Conservation (phyloP, 2,113 vertebrate species). For the Microcebus griseorufus region DNA sequence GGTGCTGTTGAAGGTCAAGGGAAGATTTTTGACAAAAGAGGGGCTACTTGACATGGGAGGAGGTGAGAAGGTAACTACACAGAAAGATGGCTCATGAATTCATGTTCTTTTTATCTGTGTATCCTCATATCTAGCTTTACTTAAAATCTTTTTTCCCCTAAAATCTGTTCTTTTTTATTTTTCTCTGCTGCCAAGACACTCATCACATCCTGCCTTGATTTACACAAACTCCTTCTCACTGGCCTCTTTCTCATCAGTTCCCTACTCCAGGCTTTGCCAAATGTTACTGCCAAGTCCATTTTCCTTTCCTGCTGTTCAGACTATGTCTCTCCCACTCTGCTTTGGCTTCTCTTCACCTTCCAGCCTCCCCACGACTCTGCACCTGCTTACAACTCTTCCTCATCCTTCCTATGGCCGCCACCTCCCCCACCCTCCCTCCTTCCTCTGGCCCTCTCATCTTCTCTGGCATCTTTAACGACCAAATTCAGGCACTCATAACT, state of each 20-base stretch:
- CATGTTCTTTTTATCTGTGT: conserved; percentile 13
- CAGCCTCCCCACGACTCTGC: conserved; percentile 11
- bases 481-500: not conserved
- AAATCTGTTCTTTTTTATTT: conserved; percentile 67
- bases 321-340: conserved; percentile 63
- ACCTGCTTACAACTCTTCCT: conserved; percentile 42
- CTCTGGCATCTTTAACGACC: not conserved
- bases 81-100: not conserved
- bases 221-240: conserved; percentile 73
- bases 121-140: conserved; percentile 36
- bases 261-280: conserved; percentile 45
- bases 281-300: conserved; percentile 62
- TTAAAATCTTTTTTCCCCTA: conserved; percentile 23
- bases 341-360: conserved; percentile 49
- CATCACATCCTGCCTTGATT: conserved; percentile 69
- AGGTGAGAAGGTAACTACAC: not conserved
- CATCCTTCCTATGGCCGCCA: not conserved
- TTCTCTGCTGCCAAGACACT: conserved; percentile 65
- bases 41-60: not conserved
- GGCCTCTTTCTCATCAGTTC: conserved; percentile 66
- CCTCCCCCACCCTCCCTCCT: not conserved
- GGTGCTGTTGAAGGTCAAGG: not conserved
- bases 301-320: conserved; percentile 69
- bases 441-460: not conserved
- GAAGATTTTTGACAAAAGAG: not conserved